Evolutionary conservation across 92 coral and sea anemone species (phyloP).

Genomic region (Blastomussa wellsi): DNA sequence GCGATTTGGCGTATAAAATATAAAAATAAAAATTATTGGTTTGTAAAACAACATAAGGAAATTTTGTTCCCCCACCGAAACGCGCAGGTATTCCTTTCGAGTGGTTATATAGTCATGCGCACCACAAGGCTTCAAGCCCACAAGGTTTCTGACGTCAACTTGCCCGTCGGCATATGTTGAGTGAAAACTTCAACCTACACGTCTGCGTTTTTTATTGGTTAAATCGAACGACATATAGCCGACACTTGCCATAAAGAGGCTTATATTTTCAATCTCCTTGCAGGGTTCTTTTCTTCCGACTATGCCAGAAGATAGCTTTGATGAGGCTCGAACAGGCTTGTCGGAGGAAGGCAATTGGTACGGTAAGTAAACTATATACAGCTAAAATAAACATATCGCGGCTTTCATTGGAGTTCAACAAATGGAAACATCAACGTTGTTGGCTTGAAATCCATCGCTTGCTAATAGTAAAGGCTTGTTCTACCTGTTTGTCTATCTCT

Average conservation of each 20-base stretch:
- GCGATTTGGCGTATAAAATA: too few relatives aligned
- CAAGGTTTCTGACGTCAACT: background rate
- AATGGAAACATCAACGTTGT: background rate
- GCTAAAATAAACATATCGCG: background rate
- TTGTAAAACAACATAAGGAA: too few relatives aligned
- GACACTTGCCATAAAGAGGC: background rate
- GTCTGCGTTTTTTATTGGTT: background rate
- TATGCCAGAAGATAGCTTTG: constrained; percentile 72
- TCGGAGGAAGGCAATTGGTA: constrained; percentile 22
- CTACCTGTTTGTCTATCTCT: too few relatives aligned
- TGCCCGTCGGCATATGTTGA: background rate
- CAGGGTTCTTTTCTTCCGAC: constrained; percentile 70
- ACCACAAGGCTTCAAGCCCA: background rate
- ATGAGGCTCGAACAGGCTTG: constrained; percentile 38
- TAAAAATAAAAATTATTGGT: too few relatives aligned
- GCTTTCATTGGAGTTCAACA: background rate
- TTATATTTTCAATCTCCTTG: background rate
- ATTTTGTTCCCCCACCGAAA: too few relatives aligned
- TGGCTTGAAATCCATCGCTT: background rate
- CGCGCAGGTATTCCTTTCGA: background rate
- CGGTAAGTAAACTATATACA: background rate
- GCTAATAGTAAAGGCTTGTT: background rate
- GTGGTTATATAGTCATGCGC: background rate
- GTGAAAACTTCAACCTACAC: background rate
- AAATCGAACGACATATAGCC: background rate